These are phyloP conservation scores for Leptinotarsa rubiginosa DNA, from an alignment of 2,888 invertebrate species.

Conservation along the genomic window DNA sequence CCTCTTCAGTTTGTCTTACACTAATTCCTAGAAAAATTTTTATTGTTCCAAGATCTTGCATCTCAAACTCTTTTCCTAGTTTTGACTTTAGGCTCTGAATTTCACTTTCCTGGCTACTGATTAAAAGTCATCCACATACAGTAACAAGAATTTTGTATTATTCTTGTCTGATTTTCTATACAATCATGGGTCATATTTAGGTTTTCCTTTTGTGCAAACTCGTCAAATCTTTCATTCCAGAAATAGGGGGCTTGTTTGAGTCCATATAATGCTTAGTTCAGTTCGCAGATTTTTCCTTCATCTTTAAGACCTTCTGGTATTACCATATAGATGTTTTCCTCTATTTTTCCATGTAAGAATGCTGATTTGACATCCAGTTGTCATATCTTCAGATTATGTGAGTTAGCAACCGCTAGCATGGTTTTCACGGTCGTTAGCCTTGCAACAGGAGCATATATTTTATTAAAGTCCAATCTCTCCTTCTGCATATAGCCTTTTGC, in stretches of 20 bases:
- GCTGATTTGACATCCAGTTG: not conserved
- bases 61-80: no score
- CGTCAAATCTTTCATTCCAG: constrained; percentile 51
- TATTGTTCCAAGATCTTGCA: not conserved
- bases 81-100: no score
- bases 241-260: constrained; percentile 51
- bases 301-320: constrained; percentile 45
- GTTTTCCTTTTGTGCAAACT: constrained; percentile 42
- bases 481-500: no score
- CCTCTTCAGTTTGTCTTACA: not conserved
- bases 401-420: not conserved
- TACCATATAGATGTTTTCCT: constrained; percentile 46
- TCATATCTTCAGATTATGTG: not conserved
- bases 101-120: no score
- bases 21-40: not conserved
- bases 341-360: not conserved
- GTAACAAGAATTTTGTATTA: no score
- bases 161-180: constrained; percentile 29
- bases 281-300: constrained; percentile 17
- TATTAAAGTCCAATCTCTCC: not conserved
- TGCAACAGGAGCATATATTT: not conserved
- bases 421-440: not conserved
- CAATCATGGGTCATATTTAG: constrained; percentile 49
- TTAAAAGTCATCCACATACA: no score
- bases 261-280: constrained; percentile 28